Conservation (phyloP, 2,113 vertebrate species). For the Microcebus griseorufus region DNA sequence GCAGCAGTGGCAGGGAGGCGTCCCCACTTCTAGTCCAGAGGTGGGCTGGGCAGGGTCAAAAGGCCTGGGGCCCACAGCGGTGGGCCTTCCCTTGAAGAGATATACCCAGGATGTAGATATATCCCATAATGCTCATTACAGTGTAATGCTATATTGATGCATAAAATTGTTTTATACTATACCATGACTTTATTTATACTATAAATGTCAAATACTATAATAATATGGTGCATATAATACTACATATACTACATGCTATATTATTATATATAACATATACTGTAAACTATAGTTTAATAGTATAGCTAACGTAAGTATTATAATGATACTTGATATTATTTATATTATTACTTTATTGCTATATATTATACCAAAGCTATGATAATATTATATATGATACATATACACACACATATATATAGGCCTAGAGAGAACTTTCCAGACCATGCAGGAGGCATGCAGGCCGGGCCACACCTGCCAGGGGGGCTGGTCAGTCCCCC, state of each 20-base stretch:
- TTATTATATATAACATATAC: too few species aligned
- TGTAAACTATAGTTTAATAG: too few species aligned
- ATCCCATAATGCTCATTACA: fast-evolving
- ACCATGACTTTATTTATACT: neutral
- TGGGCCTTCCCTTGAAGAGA: neutral
- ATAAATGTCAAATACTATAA: neutral
- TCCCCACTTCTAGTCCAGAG: too few species aligned
- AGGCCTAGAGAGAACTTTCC: neutral
- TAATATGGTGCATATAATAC: neutral
- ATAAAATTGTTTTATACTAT: too few species aligned
- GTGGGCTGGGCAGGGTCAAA: too few species aligned
- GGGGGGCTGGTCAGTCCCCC: neutral
- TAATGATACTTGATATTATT: neutral
- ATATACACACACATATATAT: neutral
- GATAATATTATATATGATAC: neutral
- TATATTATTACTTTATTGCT: neutral
- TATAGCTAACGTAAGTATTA: neutral
- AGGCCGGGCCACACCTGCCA: neutral
- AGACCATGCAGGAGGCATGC: neutral
- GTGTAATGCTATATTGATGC: too few species aligned
- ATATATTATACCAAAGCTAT: neutral
- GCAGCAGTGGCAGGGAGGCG: fast-evolving
- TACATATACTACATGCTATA: fast-evolving
- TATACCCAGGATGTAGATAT: fast-evolving
- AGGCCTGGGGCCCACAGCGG: neutral